Conservation (phyloP, 2,888 invertebrate species). For the Priocnemis perturbator region DNA sequence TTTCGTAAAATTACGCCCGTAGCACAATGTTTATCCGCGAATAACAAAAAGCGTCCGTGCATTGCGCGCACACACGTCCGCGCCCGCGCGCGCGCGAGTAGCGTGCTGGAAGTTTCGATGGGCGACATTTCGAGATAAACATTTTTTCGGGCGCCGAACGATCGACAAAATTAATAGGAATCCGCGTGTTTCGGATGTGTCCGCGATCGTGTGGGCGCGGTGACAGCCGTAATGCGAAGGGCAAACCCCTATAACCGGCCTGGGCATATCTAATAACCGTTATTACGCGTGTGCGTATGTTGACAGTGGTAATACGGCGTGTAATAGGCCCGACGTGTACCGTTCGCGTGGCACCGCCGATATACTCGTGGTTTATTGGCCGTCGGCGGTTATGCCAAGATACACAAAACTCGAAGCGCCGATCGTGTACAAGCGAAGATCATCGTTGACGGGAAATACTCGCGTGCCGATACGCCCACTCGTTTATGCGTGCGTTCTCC, state of each 20-base stretch:
- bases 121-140: too few species aligned
- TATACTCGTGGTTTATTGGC: conserved; percentile 42
- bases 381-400: conserved; percentile 38
- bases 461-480: conserved; percentile 14
- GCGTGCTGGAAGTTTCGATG: too few species aligned
- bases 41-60: too few species aligned
- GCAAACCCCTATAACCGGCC: conserved; percentile 49
- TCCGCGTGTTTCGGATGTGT: not conserved
- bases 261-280: conserved; percentile 67
- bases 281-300: conserved; percentile 66
- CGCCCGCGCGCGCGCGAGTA: too few species aligned
- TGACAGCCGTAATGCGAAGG: conserved; percentile 48
- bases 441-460: not conserved
- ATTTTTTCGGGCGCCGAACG: too few species aligned
- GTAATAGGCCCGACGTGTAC: conserved; percentile 54
- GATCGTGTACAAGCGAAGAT: conserved; percentile 18
- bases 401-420: conserved; percentile 33
- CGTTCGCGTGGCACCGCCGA: conserved; percentile 41
- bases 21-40: too few species aligned
- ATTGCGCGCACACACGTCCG: too few species aligned
- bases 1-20: too few species aligned
- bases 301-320: conserved; percentile 69
- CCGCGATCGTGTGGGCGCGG: conserved; percentile 6
- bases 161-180: too few species aligned
- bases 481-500: not conserved